Percentiles rank a stretch among this genome's conserved stretches.
phyloP scores from a whole-genome alignment of 2,113 vertebrate genomes.

The Paramisgurnus dabryanus region DNA sequence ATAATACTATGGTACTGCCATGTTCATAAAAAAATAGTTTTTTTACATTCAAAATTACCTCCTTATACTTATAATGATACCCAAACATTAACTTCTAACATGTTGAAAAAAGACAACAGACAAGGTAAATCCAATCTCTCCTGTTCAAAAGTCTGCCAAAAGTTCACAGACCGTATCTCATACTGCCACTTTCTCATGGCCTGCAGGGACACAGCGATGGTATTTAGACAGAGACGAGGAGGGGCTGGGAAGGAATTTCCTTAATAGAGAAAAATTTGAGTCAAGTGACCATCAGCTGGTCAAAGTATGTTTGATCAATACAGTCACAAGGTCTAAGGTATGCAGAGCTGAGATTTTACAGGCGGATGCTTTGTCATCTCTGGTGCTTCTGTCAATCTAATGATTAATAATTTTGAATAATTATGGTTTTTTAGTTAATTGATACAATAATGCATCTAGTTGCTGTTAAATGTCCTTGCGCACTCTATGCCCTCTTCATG shows the following conservation, averaged over 20 bases:
- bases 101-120: no score
- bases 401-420: neutral
- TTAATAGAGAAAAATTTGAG: slow-evolving; percentile 80
- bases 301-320: slow-evolving; percentile 79
- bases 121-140: no score
- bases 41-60: neutral
- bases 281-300: slow-evolving; percentile 93
- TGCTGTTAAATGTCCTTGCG: neutral
- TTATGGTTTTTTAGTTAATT: slow-evolving; percentile 3
- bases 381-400: no score
- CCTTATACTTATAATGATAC: no score
- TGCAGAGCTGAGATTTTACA: slow-evolving; percentile 71
- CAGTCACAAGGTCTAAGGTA: slow-evolving; percentile 86
- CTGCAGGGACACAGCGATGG: slow-evolving; percentile 23
- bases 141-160: neutral
- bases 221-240: slow-evolving; percentile 16
- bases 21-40: neutral
- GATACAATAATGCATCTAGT: neutral
- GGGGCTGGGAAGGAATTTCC: slow-evolving; percentile 69
- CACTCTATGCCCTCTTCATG: neutral
- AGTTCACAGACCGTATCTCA: neutral
- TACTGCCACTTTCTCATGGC: neutral
- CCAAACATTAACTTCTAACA: neutral
- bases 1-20: no score
- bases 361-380: slow-evolving; percentile 37